Evolutionary conservation across 2,888 invertebrate genomes (phyloP).

Genomic region (Agrotis ipsilon): DNA sequence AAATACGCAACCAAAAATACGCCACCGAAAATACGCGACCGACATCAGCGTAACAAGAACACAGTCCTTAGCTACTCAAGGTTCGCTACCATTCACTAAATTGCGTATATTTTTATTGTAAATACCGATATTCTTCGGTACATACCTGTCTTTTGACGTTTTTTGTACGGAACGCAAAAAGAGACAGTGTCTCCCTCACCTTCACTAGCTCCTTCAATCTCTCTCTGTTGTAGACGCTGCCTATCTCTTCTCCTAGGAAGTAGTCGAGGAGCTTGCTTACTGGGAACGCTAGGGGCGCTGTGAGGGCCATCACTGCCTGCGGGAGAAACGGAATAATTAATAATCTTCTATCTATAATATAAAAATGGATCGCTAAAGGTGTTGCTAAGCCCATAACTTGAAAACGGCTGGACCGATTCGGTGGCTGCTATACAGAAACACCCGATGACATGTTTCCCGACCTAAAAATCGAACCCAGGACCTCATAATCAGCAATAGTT

Average conservation of each 20-base stretch:
- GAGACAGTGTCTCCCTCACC: conserved; percentile 87
- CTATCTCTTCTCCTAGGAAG: conserved; percentile 99
- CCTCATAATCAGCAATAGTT: too few species aligned
- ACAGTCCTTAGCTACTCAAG: too few species aligned
- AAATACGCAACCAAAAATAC: too few species aligned
- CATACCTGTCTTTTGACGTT: conserved; percentile 42
- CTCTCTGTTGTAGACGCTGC: conserved; percentile 98
- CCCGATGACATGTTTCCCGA: too few species aligned
- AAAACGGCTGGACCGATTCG: too few species aligned
- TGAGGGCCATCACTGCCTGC: conserved; percentile 96
- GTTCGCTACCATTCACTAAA: conserved; percentile 48
- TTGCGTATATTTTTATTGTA: conserved; percentile 9
- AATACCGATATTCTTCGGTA: background rate
- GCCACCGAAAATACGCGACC: too few species aligned
- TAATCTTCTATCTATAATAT: too few species aligned
- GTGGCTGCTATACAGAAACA: too few species aligned
- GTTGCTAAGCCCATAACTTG: too few species aligned
- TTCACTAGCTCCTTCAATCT: conserved; percentile 98
- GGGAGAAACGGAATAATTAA: background rate
- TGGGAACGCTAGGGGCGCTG: conserved; percentile 98
- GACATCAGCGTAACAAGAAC: too few species aligned
- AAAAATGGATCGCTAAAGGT: too few species aligned
- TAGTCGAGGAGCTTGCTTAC: conserved; percentile 97
- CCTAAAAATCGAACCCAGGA: too few species aligned
- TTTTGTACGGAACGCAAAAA: conserved; percentile 59